Conservation (phyloP, 2,888 invertebrate species). For the Tyria jacobaeae region DNA sequence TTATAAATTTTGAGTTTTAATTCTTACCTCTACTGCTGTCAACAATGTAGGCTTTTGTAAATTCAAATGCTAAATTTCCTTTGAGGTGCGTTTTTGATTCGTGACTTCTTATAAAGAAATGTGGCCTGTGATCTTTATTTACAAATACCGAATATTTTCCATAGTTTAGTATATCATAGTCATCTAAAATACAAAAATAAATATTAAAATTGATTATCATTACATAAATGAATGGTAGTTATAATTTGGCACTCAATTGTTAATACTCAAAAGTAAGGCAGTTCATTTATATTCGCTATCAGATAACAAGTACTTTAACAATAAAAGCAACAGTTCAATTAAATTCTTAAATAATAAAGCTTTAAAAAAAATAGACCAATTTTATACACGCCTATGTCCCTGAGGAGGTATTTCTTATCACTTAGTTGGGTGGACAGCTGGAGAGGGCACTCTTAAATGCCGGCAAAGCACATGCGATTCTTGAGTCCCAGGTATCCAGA, state of each 20-base stretch:
- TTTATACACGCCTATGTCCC: no score
- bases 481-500: no score
- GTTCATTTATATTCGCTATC: no score
- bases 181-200: neutral
- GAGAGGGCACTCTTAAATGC: no score
- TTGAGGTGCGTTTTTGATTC: neutral
- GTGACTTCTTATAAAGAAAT: neutral
- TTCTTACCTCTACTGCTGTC: neutral
- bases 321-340: no score
- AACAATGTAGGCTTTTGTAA: neutral
- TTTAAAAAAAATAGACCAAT: no score
- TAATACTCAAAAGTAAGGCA: no score
- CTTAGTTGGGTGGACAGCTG: no score
- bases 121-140: neutral
- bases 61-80: neutral
- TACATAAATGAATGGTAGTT: neutral
- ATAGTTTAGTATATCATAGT: neutral
- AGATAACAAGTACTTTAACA: no score
- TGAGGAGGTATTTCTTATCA: no score
- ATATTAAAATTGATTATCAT: neutral
- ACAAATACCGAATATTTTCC: neutral
- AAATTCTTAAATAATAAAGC: no score
- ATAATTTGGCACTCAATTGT: neutral
- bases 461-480: no score
- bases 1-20: neutral